Conservation (phyloP, 1,140 invertebrate genomes). For the Episyrphus balteatus region DNA sequence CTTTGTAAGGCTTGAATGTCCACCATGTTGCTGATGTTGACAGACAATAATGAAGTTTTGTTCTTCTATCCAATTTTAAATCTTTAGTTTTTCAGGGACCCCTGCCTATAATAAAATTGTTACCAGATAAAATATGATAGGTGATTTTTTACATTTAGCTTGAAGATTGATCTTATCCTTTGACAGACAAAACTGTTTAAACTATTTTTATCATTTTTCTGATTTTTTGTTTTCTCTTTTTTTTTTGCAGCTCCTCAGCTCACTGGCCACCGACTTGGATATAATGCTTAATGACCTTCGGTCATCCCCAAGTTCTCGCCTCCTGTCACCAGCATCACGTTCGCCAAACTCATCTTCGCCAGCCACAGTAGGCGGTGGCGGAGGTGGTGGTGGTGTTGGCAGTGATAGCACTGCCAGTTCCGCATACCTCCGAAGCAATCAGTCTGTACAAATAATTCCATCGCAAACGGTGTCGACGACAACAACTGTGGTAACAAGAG, state of each 20-base stretch:
- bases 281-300: slow-evolving; percentile 49
- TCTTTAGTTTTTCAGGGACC: no score
- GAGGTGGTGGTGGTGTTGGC: neutral
- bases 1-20: no score
- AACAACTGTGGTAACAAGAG: slow-evolving; percentile 1
- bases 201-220: neutral
- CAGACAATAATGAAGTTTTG: no score
- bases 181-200: no score
- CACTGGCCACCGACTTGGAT: slow-evolving; percentile 50
- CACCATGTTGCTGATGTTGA: no score
- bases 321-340: slow-evolving; percentile 12
- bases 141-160: no score
- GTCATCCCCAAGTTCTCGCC: slow-evolving; percentile 27
- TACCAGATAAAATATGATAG: no score
- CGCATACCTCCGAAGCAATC: neutral
- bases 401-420: neutral
- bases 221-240: slow-evolving; percentile 8
- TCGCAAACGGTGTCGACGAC: slow-evolving; percentile 1
- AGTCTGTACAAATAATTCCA: neutral
- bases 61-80: no score
- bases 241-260: slow-evolving; percentile 46
- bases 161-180: no score
- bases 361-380: neutral
- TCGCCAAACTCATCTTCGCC: slow-evolving; percentile 3
- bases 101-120: no score